A percentile compares a stretch with the other conserved stretches of the same genome.
Conservation (phyloP, 2,888 invertebrate genomes). For the Limnephilus rhombicus region DNA sequence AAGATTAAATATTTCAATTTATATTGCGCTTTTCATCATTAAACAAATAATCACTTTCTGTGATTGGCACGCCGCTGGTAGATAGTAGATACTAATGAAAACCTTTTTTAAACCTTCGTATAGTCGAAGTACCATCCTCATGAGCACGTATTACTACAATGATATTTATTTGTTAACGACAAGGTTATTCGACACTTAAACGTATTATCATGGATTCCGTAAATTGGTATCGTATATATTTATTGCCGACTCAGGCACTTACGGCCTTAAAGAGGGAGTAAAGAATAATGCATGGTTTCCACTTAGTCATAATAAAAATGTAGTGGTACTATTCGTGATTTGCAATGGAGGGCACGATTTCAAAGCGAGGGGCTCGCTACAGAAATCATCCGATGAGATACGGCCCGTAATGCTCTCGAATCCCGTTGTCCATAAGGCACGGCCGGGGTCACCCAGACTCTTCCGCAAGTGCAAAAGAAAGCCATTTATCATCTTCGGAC, state of each 20-base stretch:
- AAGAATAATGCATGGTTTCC: neutral
- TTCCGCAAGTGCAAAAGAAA: conserved; percentile 47
- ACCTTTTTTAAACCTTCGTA: neutral
- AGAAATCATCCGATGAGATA: conserved; percentile 5
- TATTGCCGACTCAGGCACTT: neutral
- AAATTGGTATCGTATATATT: neutral
- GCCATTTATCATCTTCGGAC: conserved; percentile 47
- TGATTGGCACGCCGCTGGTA: neutral
- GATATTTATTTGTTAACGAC: neutral
- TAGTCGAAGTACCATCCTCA: neutral
- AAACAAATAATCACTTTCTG: neutral
- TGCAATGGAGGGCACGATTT: neutral
- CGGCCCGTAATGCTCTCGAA: conserved; percentile 9
- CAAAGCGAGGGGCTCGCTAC: neutral
- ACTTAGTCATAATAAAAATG: conserved; percentile 1
- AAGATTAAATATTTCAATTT: neutral
- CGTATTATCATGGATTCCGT: neutral
- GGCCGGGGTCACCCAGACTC: conserved; percentile 35
- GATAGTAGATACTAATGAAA: neutral
- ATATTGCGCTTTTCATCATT: neutral
- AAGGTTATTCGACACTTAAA: neutral
- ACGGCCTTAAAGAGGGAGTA: neutral
- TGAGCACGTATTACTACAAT: neutral
- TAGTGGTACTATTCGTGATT: neutral
- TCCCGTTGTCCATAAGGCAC: neutral